These are phyloP conservation scores for Yoshiicerus persimilis DNA, from an alignment of 1,140 invertebrate genomes.

Conservation along the genomic window DNA sequence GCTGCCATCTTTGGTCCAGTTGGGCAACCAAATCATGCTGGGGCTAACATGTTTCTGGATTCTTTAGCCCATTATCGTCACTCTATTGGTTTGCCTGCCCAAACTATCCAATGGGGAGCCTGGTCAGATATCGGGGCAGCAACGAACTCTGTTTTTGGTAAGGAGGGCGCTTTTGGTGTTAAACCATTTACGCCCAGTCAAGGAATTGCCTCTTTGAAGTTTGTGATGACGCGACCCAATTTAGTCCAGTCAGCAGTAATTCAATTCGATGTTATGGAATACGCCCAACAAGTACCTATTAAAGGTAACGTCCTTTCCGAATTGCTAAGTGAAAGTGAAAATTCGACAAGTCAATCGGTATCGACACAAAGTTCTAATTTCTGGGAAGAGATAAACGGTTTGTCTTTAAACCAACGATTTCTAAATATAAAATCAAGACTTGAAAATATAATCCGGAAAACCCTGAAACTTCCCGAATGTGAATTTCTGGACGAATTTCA, in stretches of 20 bases:
- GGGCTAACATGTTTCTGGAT: conserved; percentile 20
- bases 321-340: neutral
- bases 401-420: neutral
- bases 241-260: neutral
- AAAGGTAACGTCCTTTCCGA: neutral
- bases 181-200: neutral
- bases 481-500: neutral
- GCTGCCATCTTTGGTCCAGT: neutral
- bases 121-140: neutral
- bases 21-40: neutral
- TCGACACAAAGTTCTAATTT: neutral
- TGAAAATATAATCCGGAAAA: neutral
- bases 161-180: neutral
- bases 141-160: neutral
- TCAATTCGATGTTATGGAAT: neutral
- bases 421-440: neutral
- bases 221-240: neutral
- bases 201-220: neutral
- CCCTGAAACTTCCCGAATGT: neutral
- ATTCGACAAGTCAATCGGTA: neutral
- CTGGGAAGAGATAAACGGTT: neutral
- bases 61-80: neutral
- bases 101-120: neutral
- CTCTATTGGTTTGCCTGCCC: neutral
- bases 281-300: neutral